Evolutionary conservation across 2,113 vertebrate species (phyloP), one percentile per base, ranked within the genome.

Genomic region (Cervus canadensis): DNA sequence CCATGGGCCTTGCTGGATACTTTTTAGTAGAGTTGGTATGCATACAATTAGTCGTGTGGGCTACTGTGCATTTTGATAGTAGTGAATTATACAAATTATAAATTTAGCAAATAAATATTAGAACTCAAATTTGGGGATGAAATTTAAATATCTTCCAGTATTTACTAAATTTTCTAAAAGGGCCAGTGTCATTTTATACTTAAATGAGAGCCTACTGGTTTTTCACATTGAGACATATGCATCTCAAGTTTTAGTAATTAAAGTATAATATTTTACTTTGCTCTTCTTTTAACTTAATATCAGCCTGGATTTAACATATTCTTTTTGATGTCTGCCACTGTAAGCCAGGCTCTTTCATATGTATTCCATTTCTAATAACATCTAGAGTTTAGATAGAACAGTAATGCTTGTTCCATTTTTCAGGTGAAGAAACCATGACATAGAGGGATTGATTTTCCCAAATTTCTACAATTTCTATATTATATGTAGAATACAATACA

Each of bases 91-190:
- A 82, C 8, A 84, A 12, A 28, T 45, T 60, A 48, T 74, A 43
- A 52, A 56, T 76, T 94, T 93, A 71, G 28, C 25, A 87, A 96
- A 40, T 79, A 54, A 54, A n/a, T 76, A 84, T 57, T 5, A 79
- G 21, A 87, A 64, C 84, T 23, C 48, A 92, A 86, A n/a, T 60
- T 25, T 57, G 78, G 7, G 25, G 12, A 14, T 84, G 23, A 59
- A 45, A 92, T 96, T 94, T 89, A 94, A 78, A 59, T 59, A 74
- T 82, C 8, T 96, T 81, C 57, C 7, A 86, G 45, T 93, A 93
- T 59, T 92, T 87, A 85, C 12, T n/a, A 57, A 94, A 45, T 71
- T 92, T 17, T 78, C 30, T 59, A 12, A 7, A 30, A 94, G 12
- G 7, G 2, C 25, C 16, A 30, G 1, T 88, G 21, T 89, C 59